A percentile compares a stretch with the other conserved stretches of the same genome.
Conservation (phyloP, 2,797 vertebrate species). For the Esox masquinongy region DNA sequence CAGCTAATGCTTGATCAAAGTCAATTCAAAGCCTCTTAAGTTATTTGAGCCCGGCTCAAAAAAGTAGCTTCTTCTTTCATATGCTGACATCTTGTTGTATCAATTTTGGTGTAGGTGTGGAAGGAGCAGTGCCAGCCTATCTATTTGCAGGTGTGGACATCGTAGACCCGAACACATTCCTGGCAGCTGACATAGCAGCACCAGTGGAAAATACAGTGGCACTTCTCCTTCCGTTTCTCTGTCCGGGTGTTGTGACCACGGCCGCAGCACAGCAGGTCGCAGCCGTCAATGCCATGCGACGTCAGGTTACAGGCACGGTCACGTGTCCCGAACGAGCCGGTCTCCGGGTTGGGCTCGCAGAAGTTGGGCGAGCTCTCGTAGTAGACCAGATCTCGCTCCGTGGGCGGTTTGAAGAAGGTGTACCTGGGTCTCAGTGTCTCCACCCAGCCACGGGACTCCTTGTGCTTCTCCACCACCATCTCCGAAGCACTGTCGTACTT, state of each 20-base stretch:
- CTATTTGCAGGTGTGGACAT: constrained; percentile 98
- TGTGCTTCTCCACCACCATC: constrained; percentile 97
- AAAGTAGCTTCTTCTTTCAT: constrained; percentile 29
- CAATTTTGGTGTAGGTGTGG: constrained; percentile 40
- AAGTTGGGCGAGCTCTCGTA: constrained; percentile 97
- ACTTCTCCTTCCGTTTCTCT: constrained; percentile 94
- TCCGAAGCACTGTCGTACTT: constrained; percentile 98
- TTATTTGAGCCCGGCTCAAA: constrained; percentile 31
- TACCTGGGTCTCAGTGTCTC: constrained; percentile 95
- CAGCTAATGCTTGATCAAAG: constrained; percentile 29
- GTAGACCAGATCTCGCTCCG: constrained; percentile 94
- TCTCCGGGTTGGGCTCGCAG: constrained; percentile 93
- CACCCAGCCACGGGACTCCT: constrained; percentile 96
- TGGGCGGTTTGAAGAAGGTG: constrained; percentile 95
- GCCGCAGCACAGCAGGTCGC: constrained; percentile 95
- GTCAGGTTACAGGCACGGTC: constrained; percentile 93
- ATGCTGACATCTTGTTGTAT: constrained; percentile 27
- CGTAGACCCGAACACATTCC: constrained; percentile 90
- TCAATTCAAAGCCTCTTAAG: constrained; percentile 37
- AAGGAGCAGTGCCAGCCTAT: background rate
- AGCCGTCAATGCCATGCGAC: constrained; percentile 95
- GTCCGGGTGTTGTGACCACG: constrained; percentile 95
- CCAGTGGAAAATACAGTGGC: constrained; percentile 98
- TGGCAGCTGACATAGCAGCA: constrained; percentile 99
- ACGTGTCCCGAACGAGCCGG: constrained; percentile 93